phyloP scores from a whole-genome alignment of 2,113 vertebrate genomes.

The Benitochromis conjunctus region DNA sequence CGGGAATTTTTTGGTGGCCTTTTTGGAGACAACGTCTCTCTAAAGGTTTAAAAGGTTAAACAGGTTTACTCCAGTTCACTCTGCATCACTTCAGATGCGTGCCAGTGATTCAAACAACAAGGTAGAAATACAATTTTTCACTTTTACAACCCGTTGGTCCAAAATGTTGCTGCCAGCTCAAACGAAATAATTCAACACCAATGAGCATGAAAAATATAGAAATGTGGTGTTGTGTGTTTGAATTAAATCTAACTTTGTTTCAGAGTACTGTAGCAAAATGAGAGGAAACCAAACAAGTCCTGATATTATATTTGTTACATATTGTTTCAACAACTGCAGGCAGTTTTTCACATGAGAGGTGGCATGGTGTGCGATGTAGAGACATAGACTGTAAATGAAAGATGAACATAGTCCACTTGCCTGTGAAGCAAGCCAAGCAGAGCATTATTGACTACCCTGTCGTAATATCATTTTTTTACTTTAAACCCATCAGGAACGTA shows the following conservation, averaged over 20 bases:
- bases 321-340: not conserved
- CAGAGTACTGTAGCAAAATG: not conserved
- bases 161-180: accelerated
- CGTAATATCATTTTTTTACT: not conserved
- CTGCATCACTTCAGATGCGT: not conserved
- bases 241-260: not conserved
- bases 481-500: not conserved
- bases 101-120: not conserved
- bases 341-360: not conserved
- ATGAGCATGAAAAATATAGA: not conserved
- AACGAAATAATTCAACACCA: not conserved
- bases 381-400: not conserved
- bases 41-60: not conserved
- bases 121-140: not conserved
- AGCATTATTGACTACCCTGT: not conserved
- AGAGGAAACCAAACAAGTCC: not conserved
- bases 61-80: not conserved
- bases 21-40: not conserved
- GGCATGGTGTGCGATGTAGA: not conserved
- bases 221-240: not conserved
- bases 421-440: not conserved
- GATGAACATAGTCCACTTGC: not conserved
- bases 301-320: not conserved
- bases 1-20: not conserved
- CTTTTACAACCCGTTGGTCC: not conserved